Percentiles rank a stretch among this genome's conserved stretches.
Conservation (phyloP, 2,888 invertebrate species). For the Sarcophaga subvicina region DNA sequence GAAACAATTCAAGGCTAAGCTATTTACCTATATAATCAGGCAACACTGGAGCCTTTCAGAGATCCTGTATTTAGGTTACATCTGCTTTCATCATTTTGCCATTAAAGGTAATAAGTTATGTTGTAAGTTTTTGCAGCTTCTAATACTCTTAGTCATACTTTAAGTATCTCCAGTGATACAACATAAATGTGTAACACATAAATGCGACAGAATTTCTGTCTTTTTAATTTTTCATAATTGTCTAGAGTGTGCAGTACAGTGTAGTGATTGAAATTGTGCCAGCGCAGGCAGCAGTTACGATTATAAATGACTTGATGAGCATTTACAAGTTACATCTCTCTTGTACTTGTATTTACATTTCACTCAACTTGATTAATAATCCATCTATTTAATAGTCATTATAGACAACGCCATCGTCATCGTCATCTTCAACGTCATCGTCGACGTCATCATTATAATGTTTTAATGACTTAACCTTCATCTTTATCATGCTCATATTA, state of each 20-base stretch:
- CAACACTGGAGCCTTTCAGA: too few species aligned
- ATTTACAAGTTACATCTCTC: not conserved
- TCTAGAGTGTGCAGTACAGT: not conserved
- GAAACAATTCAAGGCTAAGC: too few species aligned
- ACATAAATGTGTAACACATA: not conserved
- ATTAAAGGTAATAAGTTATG: too few species aligned
- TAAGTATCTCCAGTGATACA: too few species aligned
- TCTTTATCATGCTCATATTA: constrained; percentile 17
- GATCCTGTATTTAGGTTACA: too few species aligned
- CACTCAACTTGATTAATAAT: constrained; percentile 58
- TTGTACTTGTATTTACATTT: constrained; percentile 23
- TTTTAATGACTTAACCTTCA: constrained; percentile 51
- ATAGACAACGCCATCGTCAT: not conserved
- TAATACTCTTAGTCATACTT: too few species aligned
- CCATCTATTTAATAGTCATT: constrained; percentile 32
- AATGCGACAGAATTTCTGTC: not conserved
- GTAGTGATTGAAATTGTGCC: not conserved
- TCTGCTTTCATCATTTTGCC: too few species aligned
- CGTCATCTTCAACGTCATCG: constrained; percentile 22
- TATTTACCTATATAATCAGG: too few species aligned
- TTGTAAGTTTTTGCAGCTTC: too few species aligned
- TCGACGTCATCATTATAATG: not conserved
- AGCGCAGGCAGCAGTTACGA: not conserved
- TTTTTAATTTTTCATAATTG: constrained; percentile 7
- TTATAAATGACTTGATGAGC: not conserved